Percentiles rank a stretch among this genome's conserved stretches.
Evolutionary conservation across 2,113 vertebrate genomes (phyloP).

Genomic region (Toxotes chatareus): DNA sequence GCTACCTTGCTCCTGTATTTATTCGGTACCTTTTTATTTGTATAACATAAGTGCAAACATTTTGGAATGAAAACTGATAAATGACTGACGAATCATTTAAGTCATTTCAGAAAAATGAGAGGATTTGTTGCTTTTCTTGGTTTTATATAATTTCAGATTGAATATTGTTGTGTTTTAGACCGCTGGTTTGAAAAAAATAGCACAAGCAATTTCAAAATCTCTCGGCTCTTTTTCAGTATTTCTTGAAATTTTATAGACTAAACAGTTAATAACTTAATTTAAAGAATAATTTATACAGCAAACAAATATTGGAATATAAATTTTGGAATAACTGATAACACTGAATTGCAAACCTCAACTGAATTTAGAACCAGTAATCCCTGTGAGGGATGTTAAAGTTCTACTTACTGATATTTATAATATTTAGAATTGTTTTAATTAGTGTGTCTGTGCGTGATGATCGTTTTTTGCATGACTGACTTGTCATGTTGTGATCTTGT

Average conservation of each 20-base stretch:
- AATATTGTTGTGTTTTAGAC: too few species aligned
- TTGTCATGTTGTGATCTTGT: not conserved
- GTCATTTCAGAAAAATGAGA: not conserved
- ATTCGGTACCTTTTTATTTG: not conserved
- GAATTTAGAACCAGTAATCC: too few species aligned
- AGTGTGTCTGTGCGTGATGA: not conserved
- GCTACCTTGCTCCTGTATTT: not conserved
- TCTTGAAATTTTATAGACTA: too few species aligned
- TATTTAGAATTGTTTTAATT: not conserved
- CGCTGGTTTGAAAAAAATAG: too few species aligned
- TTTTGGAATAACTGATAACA: too few species aligned
- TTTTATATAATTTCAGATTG: not conserved
- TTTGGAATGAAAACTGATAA: not conserved
- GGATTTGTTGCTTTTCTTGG: not conserved
- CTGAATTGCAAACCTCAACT: too few species aligned
- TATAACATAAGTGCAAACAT: too few species aligned
- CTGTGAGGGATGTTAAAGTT: not conserved
- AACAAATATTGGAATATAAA: too few species aligned
- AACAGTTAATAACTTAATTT: too few species aligned
- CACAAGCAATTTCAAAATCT: too few species aligned
- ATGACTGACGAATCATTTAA: too few species aligned
- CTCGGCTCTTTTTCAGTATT: not conserved
- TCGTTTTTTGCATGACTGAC: not conserved
- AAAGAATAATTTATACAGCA: too few species aligned
- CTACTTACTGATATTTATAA: not conserved